Percentiles rank a stretch among this genome's conserved stretches.
Conservation (phyloP, 2,797 vertebrate genomes). For the Enteromius viviparus region DNA sequence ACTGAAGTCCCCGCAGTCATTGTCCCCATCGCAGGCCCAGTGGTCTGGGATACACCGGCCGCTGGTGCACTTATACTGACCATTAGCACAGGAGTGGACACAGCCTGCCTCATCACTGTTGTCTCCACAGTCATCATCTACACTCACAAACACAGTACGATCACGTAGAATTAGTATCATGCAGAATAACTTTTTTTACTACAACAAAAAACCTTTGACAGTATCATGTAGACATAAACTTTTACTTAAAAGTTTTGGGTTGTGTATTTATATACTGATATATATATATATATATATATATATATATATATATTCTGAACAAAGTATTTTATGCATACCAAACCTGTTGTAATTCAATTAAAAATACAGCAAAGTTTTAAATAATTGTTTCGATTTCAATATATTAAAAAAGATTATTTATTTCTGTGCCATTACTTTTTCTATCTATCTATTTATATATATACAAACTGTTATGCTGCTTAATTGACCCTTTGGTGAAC, state of each 20-base stretch:
- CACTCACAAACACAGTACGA: constrained; percentile 23
- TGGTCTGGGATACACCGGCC: constrained; percentile 92
- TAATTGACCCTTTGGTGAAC: neutral
- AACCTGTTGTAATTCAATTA: neutral
- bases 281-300: no score
- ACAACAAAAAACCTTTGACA: neutral
- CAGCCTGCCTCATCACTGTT: constrained; percentile 91
- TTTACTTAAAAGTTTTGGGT: neutral
- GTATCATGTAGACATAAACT: neutral
- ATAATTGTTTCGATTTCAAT: neutral
- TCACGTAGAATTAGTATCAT: neutral
- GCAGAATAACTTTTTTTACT: neutral
- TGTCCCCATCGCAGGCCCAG: constrained; percentile 95
- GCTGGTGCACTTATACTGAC: constrained; percentile 88
- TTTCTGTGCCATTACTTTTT: neutral
- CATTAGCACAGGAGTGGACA: constrained; percentile 84
- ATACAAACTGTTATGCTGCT: no score
- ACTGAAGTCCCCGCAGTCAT: constrained; percentile 96
- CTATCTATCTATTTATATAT: no score
- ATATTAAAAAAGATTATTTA: neutral
- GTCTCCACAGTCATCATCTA: constrained; percentile 97
- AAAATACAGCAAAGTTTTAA: neutral
- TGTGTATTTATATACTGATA: no score
- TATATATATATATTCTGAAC: neutral
- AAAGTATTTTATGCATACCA: no score